Conservation (phyloP, 2,113 vertebrate species). For the Sorex fumeus region DNA sequence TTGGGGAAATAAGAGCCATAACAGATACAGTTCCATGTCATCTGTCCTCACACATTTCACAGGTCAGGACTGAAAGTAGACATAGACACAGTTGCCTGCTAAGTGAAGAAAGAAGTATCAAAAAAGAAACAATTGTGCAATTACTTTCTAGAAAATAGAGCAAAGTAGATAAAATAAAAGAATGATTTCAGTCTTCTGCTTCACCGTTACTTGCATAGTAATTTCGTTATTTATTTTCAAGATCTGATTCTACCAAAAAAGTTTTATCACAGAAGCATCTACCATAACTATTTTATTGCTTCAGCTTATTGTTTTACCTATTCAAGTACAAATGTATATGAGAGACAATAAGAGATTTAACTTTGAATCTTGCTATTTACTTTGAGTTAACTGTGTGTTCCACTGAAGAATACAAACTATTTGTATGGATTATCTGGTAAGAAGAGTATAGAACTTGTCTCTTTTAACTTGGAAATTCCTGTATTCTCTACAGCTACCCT, state of each 20-base stretch:
- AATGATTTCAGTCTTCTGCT: not conserved
- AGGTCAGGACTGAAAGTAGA: not conserved
- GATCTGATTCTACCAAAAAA: not conserved
- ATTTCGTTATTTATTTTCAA: slow-evolving; percentile 21
- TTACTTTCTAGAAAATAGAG: not conserved
- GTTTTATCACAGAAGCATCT: not conserved
- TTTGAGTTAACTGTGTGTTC: too few species aligned
- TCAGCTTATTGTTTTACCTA: slow-evolving; percentile 7
- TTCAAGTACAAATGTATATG: not conserved
- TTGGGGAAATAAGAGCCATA: not conserved
- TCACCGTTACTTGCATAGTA: not conserved
- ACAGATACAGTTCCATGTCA: not conserved
- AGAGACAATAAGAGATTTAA: not conserved
- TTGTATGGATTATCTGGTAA: not conserved
- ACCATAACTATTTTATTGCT: not conserved
- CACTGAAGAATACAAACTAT: not conserved
- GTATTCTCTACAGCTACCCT: rapidly evolving
- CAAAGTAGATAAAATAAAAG: not conserved
- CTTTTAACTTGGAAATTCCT: not conserved
- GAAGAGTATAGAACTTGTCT: not conserved
- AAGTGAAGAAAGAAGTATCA: slow-evolving; percentile 33
- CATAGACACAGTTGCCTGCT: not conserved
- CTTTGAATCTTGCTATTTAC: too few species aligned
- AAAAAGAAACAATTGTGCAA: slow-evolving; percentile 25
- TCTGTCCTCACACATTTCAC: not conserved